Percentiles rank a stretch among this genome's conserved stretches.
These are phyloP conservation scores for Fregetta grallaria DNA, from an alignment of 2,113 vertebrate genomes.

Conservation along the genomic window DNA sequence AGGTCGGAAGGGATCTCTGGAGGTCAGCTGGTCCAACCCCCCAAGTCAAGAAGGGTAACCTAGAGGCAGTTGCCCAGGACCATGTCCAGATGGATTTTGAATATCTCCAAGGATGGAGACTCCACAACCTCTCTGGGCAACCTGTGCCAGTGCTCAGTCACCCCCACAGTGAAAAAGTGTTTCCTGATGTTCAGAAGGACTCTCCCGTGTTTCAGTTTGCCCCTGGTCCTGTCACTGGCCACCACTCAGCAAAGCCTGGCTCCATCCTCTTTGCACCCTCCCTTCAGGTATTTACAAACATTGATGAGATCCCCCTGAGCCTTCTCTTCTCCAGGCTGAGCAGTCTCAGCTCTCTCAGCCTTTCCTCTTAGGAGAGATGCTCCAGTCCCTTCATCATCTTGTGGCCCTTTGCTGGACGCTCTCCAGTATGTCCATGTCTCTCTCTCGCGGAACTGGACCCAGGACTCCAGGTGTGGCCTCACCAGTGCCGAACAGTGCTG, in stretches of 20 bases:
- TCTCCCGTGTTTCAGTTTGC: background rate
- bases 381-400: background rate
- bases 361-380: background rate
- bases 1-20: background rate
- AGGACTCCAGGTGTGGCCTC: background rate
- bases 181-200: background rate
- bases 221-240: background rate
- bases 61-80: background rate
- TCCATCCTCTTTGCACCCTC: background rate
- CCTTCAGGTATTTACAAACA: background rate
- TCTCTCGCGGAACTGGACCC: background rate
- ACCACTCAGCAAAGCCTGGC: background rate
- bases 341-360: background rate
- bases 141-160: background rate
- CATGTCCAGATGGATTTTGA: background rate
- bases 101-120: background rate
- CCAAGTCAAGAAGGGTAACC: background rate
- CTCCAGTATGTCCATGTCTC: background rate
- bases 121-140: background rate
- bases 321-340: background rate
- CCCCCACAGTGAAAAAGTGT: background rate
- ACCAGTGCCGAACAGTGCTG: background rate
- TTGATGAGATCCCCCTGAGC: background rate
- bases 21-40: background rate
- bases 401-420: rapidly evolving